Evolutionary conservation across 2,797 vertebrate species (phyloP).

Genomic region (Halcyon leucocephala): DNA sequence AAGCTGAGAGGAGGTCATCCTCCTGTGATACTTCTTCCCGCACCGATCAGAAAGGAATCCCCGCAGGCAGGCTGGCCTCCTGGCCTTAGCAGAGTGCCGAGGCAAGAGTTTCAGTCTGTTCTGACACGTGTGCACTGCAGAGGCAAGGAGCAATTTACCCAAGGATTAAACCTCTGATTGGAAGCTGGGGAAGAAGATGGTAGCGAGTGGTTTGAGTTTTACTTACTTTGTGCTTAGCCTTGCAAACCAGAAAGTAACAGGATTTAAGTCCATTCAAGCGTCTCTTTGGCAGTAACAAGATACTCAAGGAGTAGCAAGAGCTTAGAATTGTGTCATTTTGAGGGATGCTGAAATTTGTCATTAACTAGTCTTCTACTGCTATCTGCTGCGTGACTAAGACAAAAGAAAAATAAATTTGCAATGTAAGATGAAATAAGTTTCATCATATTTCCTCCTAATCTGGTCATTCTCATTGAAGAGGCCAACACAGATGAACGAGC

Average conservation of each 20-base stretch:
- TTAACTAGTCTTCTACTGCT: background rate
- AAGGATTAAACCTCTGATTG: background rate
- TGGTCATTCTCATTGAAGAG: slow-evolving; percentile 10
- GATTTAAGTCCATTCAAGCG: background rate
- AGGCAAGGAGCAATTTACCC: background rate
- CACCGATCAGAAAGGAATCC: background rate
- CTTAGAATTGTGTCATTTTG: background rate
- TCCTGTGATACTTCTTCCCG: background rate
- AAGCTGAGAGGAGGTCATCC: background rate
- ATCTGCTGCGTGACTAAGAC: background rate
- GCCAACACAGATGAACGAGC: slow-evolving; percentile 22
- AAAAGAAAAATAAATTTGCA: background rate
- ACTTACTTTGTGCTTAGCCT: background rate
- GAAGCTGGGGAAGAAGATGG: background rate
- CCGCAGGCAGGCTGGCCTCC: background rate
- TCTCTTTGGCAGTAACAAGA: background rate
- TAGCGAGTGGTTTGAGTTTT: background rate
- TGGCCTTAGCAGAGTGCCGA: background rate
- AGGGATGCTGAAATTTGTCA: background rate
- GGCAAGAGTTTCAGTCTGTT: background rate
- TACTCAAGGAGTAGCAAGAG: background rate
- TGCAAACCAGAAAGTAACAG: background rate
- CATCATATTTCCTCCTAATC: background rate
- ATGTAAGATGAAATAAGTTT: background rate
- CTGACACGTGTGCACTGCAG: rapidly evolving